phyloP scores from a whole-genome alignment of 2,888 invertebrate genomes.

The Harpalus rufipes region DNA sequence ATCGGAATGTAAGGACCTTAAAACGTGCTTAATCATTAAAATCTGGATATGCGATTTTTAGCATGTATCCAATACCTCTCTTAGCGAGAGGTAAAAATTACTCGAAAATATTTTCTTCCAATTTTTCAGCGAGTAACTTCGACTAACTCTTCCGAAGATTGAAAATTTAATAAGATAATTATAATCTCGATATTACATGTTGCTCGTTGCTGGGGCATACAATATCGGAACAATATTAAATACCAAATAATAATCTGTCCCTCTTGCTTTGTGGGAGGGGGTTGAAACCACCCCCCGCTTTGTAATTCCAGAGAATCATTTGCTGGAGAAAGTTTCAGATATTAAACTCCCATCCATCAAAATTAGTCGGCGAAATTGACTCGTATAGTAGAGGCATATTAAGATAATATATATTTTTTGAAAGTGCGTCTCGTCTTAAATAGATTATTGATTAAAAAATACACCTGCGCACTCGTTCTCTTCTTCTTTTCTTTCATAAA shows the following conservation, averaged over 20 bases:
- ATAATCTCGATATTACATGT: conserved; percentile 1
- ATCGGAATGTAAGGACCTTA: too few relatives aligned
- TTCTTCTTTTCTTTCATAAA: conserved; percentile 57
- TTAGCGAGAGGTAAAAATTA: too few relatives aligned
- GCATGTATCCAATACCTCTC: too few relatives aligned
- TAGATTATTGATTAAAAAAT: conserved; percentile 65
- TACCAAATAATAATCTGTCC: conserved; percentile 51
- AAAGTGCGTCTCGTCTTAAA: conserved; percentile 56
- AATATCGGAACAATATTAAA: conserved; percentile 49
- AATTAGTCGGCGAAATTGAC: conserved; percentile 65
- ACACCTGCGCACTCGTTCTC: conserved; percentile 62
- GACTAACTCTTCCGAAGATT: too few relatives aligned
- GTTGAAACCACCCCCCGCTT: neutral
- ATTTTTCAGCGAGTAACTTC: too few relatives aligned
- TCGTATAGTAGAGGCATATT: conserved; percentile 52
- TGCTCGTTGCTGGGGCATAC: neutral
- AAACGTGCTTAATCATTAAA: too few relatives aligned
- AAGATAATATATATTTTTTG: conserved; percentile 56
- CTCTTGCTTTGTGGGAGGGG: neutral
- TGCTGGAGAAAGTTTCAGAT: conserved; percentile 57
- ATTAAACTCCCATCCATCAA: conserved; percentile 66
- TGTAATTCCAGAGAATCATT: conserved; percentile 53
- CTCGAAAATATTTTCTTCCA: too few relatives aligned
- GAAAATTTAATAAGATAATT: conserved; percentile 31
- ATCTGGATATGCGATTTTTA: too few relatives aligned